phyloP scores from a whole-genome alignment of 1,140 invertebrate genomes.

The Drosophila kikkawai region DNA sequence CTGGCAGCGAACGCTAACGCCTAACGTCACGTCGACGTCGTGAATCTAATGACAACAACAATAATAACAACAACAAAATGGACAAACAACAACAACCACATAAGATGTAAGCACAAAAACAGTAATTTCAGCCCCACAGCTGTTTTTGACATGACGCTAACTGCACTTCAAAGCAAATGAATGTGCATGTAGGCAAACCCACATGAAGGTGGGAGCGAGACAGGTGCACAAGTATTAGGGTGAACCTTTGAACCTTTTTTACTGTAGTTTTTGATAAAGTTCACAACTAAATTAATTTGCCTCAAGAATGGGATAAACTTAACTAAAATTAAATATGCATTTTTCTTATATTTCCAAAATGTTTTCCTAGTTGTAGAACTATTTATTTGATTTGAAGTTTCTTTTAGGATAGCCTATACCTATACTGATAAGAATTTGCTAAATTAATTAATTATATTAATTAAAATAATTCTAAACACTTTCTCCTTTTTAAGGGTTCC shows the following conservation, averaged over 20 bases:
- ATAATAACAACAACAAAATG: constrained; percentile 3
- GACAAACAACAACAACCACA: constrained; percentile 3
- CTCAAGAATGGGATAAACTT: too few species aligned
- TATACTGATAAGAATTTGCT: too few species aligned
- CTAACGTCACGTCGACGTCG: constrained; percentile 16
- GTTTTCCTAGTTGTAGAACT: too few species aligned
- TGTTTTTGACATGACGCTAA: constrained; percentile 46
- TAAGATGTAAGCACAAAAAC: constrained; percentile 17
- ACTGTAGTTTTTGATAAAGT: not conserved
- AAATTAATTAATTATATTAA: too few species aligned
- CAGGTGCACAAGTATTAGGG: constrained; percentile 12
- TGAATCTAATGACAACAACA: constrained; percentile 28
- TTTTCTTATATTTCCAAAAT: too few species aligned
- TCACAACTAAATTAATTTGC: too few species aligned
- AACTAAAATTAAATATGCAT: too few species aligned
- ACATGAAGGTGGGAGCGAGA: constrained; percentile 1
- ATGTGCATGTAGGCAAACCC: constrained; percentile 10
- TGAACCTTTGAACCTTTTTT: not conserved
- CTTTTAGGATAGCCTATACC: too few species aligned
- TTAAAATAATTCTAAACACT: too few species aligned
- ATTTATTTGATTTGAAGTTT: too few species aligned
- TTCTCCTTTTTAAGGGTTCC: too few species aligned
- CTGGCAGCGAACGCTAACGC: constrained; percentile 18
- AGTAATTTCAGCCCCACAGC: constrained; percentile 30
- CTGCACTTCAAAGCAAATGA: constrained; percentile 36